Conservation (phyloP, 2,113 vertebrate genomes). For the Charadrius vociferus region DNA sequence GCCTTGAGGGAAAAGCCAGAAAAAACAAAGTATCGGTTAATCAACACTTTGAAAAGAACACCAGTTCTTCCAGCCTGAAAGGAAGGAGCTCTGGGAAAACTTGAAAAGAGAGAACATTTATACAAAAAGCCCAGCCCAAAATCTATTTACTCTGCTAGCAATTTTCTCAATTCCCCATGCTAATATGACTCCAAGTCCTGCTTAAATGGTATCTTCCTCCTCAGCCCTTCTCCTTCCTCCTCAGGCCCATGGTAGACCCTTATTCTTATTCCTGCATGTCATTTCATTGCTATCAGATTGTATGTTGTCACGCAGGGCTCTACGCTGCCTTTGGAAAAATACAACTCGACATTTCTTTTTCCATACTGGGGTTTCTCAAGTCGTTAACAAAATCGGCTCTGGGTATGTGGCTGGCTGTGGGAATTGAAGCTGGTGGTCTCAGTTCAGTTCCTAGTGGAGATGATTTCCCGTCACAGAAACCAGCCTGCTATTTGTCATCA, state of each 20-base stretch:
- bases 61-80: slow-evolving; percentile 67
- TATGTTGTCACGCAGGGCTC: background rate
- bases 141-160: slow-evolving; percentile 66
- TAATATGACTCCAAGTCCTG: slow-evolving; percentile 58
- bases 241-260: background rate
- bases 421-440: background rate
- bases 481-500: background rate
- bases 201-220: slow-evolving; percentile 56
- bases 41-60: slow-evolving; percentile 72
- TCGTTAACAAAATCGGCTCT: slow-evolving; percentile 7
- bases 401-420: background rate
- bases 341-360: background rate
- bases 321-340: background rate
- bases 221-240: slow-evolving; percentile 22
- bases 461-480: background rate
- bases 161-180: slow-evolving; percentile 64
- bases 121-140: slow-evolving; percentile 63
- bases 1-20: slow-evolving; percentile 57
- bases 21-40: slow-evolving; percentile 62
- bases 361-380: background rate
- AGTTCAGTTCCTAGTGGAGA: background rate
- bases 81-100: slow-evolving; percentile 63
- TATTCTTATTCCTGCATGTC: background rate
- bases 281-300: background rate
- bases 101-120: slow-evolving; percentile 69